Evolutionary conservation across 2,888 invertebrate species (phyloP).

Genomic region (Rhopalosiphum nymphaeae): DNA sequence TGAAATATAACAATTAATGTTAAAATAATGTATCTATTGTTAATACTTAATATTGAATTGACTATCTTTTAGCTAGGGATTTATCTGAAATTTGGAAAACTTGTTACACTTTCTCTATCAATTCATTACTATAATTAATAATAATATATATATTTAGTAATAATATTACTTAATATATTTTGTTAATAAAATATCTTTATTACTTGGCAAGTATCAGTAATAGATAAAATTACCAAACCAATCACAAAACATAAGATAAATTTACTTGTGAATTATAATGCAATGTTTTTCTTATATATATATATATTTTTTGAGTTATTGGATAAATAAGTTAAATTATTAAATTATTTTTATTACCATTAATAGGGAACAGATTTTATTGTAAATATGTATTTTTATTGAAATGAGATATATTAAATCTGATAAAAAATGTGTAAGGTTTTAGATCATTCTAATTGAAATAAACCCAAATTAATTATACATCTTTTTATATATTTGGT

Average conservation of each 20-base stretch:
- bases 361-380: no score
- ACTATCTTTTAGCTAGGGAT: no score
- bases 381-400: no score
- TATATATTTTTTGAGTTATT: not conserved
- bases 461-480: no score
- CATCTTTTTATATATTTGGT: no score
- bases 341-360: no score
- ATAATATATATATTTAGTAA: no score
- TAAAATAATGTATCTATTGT: not conserved
- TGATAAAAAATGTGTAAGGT: no score
- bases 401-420: no score
- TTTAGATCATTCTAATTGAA: no score
- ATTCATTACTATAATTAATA: no score
- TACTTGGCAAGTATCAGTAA: not conserved
- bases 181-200: not conserved
- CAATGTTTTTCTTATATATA: not conserved
- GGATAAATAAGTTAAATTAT: not conserved
- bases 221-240: not conserved
- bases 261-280: not conserved
- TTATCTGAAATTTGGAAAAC: not conserved
- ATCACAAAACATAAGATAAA: not conserved
- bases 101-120: not conserved
- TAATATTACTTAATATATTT: no score
- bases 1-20: constrained; percentile 71
- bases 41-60: not conserved